phyloP scores from a whole-genome alignment of 2,113 vertebrate species.

The Chaetops frenatus region DNA sequence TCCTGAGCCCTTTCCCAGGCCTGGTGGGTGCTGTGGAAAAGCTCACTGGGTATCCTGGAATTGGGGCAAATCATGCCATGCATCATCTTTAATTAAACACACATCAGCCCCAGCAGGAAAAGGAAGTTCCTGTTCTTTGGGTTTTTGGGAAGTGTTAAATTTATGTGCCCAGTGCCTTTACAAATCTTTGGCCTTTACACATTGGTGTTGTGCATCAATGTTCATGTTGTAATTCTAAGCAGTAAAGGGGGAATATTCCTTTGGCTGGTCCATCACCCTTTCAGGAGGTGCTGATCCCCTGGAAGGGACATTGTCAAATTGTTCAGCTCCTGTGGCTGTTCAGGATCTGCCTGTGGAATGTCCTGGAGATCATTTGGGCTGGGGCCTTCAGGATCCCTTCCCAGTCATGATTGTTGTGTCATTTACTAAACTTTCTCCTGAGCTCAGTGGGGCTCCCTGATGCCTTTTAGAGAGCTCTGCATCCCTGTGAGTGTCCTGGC shows the following conservation, averaged over 20 bases:
- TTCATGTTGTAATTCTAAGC: background rate
- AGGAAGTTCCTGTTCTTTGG: background rate
- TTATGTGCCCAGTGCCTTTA: background rate
- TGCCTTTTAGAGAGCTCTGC: background rate
- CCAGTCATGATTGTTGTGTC: background rate
- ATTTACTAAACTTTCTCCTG: background rate
- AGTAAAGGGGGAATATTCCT: background rate
- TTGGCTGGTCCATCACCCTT: background rate
- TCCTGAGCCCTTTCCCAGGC: background rate
- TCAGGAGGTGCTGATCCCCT: background rate
- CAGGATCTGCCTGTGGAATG: background rate
- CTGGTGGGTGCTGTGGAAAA: background rate
- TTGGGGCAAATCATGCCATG: background rate
- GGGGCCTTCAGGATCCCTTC: background rate
- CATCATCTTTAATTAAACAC: background rate
- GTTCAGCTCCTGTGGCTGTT: background rate
- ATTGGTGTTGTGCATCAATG: accelerated
- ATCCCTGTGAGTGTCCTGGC: background rate
- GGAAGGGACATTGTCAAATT: accelerated
- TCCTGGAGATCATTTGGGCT: accelerated
- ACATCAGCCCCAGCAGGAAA: background rate
- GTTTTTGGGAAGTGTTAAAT: background rate
- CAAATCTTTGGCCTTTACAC: background rate
- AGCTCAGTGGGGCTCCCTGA: background rate
- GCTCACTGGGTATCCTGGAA: background rate